A percentile compares a stretch with the other conserved stretches of the same genome.
Evolutionary conservation across 2,888 invertebrate species (phyloP).

Genomic region (Physocephala rufipes): DNA sequence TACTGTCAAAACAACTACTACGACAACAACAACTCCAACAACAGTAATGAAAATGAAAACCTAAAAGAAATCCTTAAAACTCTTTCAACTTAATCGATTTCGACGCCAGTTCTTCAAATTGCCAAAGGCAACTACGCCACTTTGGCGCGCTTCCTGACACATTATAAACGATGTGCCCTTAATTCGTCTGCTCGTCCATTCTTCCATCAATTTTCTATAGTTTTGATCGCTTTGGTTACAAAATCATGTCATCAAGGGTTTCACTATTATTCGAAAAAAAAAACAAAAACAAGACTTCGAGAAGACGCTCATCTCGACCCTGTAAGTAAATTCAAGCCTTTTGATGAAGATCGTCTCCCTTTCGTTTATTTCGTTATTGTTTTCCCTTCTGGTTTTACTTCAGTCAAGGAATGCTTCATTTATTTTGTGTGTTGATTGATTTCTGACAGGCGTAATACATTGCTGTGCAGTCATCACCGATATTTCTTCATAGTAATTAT

Average conservation of each 20-base stretch:
- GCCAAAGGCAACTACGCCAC: constrained; percentile 15
- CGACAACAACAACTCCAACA: background rate
- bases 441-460: constrained; percentile 33
- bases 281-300: background rate
- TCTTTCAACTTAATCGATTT: constrained; percentile 18
- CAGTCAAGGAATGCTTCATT: constrained; percentile 7
- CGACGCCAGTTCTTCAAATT: constrained; percentile 21
- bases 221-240: background rate
- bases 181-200: background rate
- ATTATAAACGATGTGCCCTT: constrained; percentile 14
- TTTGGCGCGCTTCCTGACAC: constrained; percentile 29
- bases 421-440: constrained; percentile 29
- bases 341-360: background rate
- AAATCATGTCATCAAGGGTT: constrained; percentile 25
- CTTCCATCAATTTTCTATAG: background rate
- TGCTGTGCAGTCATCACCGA: constrained; percentile 3
- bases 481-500: constrained; percentile 19
- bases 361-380: background rate
- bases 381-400: background rate
- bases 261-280: constrained; percentile 6
- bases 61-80: background rate
- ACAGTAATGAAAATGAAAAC: background rate
- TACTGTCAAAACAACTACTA: background rate
- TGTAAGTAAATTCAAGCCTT: background rate
- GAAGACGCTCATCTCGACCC: background rate